Conservation (phyloP, 1,140 invertebrate genomes). For the Megalonaias nervosa region DNA sequence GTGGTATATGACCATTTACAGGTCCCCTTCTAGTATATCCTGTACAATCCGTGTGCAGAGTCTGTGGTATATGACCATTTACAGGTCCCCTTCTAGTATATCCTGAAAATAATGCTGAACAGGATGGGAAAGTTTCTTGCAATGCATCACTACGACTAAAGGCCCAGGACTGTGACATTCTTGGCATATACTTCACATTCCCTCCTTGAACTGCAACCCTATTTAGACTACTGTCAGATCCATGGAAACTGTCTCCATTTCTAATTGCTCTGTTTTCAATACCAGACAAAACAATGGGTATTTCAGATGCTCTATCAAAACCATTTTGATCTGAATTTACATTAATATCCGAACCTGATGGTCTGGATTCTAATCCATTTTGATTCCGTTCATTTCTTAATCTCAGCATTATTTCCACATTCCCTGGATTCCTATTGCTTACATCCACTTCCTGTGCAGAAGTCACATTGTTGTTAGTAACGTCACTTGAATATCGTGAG, state of each 20-base stretch:
- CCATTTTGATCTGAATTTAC: constrained; percentile 11
- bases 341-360: not conserved
- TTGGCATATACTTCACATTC: not conserved
- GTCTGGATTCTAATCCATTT: not conserved
- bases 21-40: not conserved
- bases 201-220: not conserved
- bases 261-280: constrained; percentile 23
- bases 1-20: not conserved
- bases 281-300: constrained; percentile 24
- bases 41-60: constrained; percentile 19
- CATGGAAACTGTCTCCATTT: constrained; percentile 11
- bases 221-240: constrained; percentile 24
- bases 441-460: not conserved
- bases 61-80: not conserved
- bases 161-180: not conserved
- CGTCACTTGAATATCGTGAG: not conserved
- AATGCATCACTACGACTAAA: constrained; percentile 6
- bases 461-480: not conserved
- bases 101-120: constrained; percentile 17
- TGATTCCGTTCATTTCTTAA: not conserved
- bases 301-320: constrained; percentile 25
- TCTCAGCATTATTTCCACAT: not conserved
- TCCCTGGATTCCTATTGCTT: not conserved
- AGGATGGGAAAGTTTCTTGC: constrained; percentile 24
- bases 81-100: not conserved